Evolutionary conservation across 1,140 invertebrate genomes (phyloP).

Genomic region (Halesus radiatus): DNA sequence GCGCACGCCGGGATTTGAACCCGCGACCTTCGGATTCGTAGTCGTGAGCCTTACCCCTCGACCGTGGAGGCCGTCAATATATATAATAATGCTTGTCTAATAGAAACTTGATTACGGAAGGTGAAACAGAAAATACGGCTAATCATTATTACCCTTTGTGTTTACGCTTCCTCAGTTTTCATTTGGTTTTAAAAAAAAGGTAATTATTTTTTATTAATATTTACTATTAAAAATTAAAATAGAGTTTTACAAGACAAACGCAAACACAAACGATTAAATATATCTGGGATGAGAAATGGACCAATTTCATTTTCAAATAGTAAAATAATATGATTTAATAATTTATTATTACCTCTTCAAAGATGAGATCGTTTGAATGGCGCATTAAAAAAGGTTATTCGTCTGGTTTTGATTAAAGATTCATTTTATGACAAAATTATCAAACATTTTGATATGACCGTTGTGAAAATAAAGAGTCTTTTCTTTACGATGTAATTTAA

Average conservation of each 20-base stretch:
- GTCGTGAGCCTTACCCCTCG: too few relatives aligned
- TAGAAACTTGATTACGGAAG: too few relatives aligned
- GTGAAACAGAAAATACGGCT: too few relatives aligned
- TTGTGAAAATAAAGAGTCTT: neutral
- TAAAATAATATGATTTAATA: neutral
- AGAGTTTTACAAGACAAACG: neutral
- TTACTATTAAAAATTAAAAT: neutral
- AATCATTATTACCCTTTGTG: too few relatives aligned
- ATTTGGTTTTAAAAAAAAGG: too few relatives aligned
- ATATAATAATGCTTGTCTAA: too few relatives aligned
- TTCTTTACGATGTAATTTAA: constrained; percentile 41
- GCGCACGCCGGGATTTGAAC: too few relatives aligned
- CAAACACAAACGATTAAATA: neutral
- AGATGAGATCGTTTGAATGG: neutral
- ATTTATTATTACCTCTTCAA: constrained; percentile 1
- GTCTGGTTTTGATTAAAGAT: constrained; percentile 32
- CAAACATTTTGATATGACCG: constrained; percentile 20
- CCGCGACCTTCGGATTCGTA: too few relatives aligned
- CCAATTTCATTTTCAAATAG: neutral
- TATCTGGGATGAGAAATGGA: neutral
- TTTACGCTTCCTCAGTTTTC: too few relatives aligned
- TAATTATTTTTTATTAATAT: too few relatives aligned
- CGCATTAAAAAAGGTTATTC: neutral
- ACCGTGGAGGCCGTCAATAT: too few relatives aligned
- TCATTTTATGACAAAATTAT: constrained; percentile 33